Conservation (phyloP, 37 sponge, comb jelly and placozoan genomes). For the Hormiphora californensis region DNA sequence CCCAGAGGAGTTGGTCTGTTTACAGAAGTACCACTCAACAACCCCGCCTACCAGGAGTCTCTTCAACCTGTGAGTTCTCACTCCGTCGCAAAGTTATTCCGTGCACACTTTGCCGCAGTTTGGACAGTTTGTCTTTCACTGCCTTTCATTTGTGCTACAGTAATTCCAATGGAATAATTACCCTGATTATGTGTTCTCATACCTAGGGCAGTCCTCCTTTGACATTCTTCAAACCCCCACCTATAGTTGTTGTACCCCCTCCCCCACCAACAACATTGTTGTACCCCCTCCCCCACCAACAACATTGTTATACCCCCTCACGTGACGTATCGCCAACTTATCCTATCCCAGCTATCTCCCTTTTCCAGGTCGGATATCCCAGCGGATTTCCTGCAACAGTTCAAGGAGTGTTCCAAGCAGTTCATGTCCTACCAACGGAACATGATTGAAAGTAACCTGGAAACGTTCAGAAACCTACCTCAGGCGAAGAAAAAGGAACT, state of each 20-base stretch:
- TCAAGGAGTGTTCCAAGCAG: constrained; percentile 15
- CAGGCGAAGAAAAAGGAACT: neutral
- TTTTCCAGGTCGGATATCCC: constrained; percentile 26
- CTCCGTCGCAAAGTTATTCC: too few species aligned
- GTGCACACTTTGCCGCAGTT: constrained; percentile 30
- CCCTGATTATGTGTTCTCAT: neutral
- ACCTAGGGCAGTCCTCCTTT: constrained; percentile 25
- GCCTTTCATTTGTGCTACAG: constrained; percentile 39
- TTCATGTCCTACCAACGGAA: constrained; percentile 12
- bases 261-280: too few species aligned
- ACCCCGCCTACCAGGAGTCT: neutral
- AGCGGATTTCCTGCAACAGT: constrained; percentile 13
- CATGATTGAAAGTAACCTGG: constrained; percentile 41
- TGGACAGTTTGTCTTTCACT: neutral
- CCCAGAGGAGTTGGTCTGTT: neutral
- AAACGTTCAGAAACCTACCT: neutral
- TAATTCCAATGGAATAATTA: neutral
- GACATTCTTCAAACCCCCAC: neutral
- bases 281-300: too few species aligned
- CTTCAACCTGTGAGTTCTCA: neutral
- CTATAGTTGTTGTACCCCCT: neutral
- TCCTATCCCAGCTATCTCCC: too few species aligned
- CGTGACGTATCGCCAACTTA: too few species aligned
- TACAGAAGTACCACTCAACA: constrained; percentile 15
- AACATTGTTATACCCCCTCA: too few species aligned